Evolutionary conservation across 2,113 vertebrate genomes (phyloP).

Genomic region (Ranitomeya imitator): DNA sequence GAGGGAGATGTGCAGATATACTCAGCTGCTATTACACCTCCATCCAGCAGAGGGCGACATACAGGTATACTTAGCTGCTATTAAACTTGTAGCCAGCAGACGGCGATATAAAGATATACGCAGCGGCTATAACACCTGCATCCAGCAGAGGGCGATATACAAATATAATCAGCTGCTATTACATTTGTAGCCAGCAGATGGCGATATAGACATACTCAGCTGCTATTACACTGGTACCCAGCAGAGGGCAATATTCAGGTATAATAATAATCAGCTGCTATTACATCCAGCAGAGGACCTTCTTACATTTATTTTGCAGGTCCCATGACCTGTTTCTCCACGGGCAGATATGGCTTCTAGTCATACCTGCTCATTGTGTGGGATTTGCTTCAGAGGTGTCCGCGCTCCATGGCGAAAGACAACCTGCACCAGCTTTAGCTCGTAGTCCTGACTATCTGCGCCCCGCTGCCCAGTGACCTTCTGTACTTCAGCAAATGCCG

Average conservation of each 20-base stretch:
- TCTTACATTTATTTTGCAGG: background rate
- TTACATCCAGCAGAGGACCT: background rate
- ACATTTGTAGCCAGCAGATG: background rate
- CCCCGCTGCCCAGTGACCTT: background rate
- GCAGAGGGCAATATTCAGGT: background rate
- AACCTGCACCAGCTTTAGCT: constrained; percentile 84
- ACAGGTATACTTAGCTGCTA: background rate
- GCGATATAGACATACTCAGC: too few species aligned
- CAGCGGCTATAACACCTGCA: too few species aligned
- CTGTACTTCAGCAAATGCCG: constrained; percentile 40
- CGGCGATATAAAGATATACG: background rate
- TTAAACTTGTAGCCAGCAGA: background rate
- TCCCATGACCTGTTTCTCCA: background rate
- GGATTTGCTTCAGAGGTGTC: constrained; percentile 84
- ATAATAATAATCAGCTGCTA: too few species aligned
- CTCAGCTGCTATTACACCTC: too few species aligned
- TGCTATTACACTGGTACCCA: too few species aligned
- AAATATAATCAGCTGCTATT: too few species aligned
- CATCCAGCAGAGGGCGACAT: background rate
- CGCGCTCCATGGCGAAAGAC: constrained; percentile 88
- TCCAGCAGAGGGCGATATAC: background rate
- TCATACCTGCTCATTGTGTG: constrained; percentile 76
- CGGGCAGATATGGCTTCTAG: background rate
- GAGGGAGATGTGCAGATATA: too few species aligned
- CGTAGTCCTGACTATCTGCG: constrained; percentile 59